These are phyloP conservation scores for Vidua macroura DNA, from an alignment of 2,113 vertebrate genomes.

Conservation along the genomic window DNA sequence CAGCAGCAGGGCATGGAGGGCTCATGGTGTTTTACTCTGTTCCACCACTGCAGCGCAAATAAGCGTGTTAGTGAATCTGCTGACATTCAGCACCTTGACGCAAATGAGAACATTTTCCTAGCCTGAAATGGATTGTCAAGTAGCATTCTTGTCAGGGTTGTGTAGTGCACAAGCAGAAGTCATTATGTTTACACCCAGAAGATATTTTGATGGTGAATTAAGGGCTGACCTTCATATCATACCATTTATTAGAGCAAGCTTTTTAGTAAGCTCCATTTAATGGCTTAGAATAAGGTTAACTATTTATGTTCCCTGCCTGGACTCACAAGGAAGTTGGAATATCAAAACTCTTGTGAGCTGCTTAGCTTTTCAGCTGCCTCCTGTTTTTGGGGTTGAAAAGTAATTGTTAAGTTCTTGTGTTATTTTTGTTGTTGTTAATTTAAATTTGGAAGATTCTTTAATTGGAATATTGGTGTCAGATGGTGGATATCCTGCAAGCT, in stretches of 20 bases:
- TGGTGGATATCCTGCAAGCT: neutral
- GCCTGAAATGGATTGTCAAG: slow-evolving; percentile 37
- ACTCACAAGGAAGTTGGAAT: neutral
- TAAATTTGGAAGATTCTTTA: slow-evolving; percentile 1
- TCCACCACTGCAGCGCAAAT: neutral
- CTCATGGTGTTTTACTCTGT: neutral
- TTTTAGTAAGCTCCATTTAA: slow-evolving; percentile 4
- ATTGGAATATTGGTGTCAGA: neutral
- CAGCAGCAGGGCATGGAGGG: neutral
- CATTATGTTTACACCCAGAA: slow-evolving; percentile 37
- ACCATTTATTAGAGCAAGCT: slow-evolving; percentile 39
- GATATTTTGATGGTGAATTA: slow-evolving; percentile 49
- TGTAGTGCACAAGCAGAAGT: slow-evolving; percentile 15
- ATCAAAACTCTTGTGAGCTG: neutral
- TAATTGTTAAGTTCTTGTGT: neutral
- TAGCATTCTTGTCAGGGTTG: slow-evolving; percentile 24
- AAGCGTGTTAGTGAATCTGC: slow-evolving; percentile 31
- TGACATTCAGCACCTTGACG: neutral
- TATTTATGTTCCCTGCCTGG: neutral
- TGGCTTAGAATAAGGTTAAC: slow-evolving; percentile 37
- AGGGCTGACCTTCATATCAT: slow-evolving; percentile 39
- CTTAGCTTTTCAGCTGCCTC: slow-evolving; percentile 31
- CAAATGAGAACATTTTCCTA: neutral
- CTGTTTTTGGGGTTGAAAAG: neutral
- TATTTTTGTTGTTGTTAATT: neutral